Percentiles rank a stretch among this genome's conserved stretches.
Conservation (phyloP, 2,888 invertebrate species). For the Malthinus flaveolus region DNA sequence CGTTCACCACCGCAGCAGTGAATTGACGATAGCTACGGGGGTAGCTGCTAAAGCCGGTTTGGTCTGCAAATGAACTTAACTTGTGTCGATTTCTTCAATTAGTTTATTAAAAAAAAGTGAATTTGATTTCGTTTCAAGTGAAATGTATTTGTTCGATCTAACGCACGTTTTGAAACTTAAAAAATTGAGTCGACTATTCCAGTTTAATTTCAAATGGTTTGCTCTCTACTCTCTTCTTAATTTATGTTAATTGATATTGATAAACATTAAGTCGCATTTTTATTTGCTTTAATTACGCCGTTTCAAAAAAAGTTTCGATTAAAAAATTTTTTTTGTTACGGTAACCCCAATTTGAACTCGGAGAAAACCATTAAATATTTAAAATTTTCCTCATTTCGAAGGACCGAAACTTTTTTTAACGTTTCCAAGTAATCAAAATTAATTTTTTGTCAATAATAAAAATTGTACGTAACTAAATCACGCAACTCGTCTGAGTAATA, state of each 20-base stretch:
- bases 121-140: neutral
- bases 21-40: conserved; percentile 51
- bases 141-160: conserved; percentile 1
- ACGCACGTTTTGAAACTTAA: neutral
- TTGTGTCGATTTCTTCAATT: conserved; percentile 19
- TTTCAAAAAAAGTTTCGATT: neutral
- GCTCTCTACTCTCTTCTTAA: conserved; percentile 18
- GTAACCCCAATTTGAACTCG: too few species aligned
- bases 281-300: neutral
- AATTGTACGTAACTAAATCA: conserved; percentile 9
- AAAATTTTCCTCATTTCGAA: too few species aligned
- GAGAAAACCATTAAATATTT: too few species aligned
- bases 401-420: too few species aligned
- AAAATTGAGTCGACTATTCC: conserved; percentile 3
- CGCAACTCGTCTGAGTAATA: conserved; percentile 13
- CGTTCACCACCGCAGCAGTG: conserved; percentile 50
- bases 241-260: conserved; percentile 27
- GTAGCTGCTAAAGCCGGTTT: conserved; percentile 44
- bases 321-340: neutral
- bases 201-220: conserved; percentile 16
- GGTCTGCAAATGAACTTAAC: conserved; percentile 39
- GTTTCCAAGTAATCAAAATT: too few species aligned
- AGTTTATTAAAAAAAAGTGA: neutral
- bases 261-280: conserved; percentile 9
- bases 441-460: too few species aligned